Conservation (phyloP, 2,113 vertebrate genomes). For the Diadophis punctatus region DNA sequence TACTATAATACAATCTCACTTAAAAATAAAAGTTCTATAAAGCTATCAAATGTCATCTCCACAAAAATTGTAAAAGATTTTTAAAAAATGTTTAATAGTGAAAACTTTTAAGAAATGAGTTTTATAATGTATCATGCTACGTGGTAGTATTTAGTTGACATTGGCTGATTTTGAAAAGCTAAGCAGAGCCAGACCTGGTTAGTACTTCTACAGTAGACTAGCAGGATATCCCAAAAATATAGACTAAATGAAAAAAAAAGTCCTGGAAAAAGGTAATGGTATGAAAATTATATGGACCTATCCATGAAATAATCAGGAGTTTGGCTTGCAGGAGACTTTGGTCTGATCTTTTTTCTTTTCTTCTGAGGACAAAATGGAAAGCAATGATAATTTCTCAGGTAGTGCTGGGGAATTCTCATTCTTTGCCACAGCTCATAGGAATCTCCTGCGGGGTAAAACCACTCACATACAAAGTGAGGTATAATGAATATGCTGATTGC, state of each 20-base stretch:
- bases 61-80: not conserved
- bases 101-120: not conserved
- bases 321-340: not conserved
- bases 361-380: not conserved
- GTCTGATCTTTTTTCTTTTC: not conserved
- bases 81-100: not conserved
- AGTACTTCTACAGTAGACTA: not conserved
- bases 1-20: not conserved
- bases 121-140: not conserved
- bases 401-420: not conserved
- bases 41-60: not conserved
- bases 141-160: not conserved
- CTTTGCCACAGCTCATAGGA: not conserved
- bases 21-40: not conserved
- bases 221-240: not conserved
- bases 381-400: not conserved
- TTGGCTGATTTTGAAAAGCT: not conserved
- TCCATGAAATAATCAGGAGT: not conserved
- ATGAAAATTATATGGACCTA: not conserved
- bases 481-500: not conserved
- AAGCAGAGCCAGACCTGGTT: not conserved
- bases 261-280: not conserved
- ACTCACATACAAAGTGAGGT: not conserved
- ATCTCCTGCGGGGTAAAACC: not conserved
- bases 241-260: not conserved